Base-by-base conservation (phyloP, 2,113 vertebrate species). In the Falco punctatus region DNA sequence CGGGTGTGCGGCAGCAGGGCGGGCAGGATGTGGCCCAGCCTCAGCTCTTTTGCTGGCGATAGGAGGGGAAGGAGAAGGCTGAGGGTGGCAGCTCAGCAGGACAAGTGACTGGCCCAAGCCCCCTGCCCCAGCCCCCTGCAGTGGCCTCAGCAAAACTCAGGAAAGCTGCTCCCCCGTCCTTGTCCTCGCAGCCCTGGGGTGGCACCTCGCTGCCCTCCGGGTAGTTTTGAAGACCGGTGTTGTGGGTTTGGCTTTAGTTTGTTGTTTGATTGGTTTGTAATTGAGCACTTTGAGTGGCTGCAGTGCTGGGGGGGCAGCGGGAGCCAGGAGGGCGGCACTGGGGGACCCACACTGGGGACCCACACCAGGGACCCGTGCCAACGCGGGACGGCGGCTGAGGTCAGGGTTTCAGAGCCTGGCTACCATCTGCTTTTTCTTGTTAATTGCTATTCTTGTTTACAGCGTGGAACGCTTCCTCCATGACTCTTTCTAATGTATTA, bases 371-470 rank as follows among this genome's bases (percentile, higher is more conserved):
- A n/a, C 54, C 7, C 10, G 51, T 69, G 52, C 35, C 38, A 27
- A 35, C 10, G 0, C 6, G 42, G 73, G 74, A 11, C 0, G 1
- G 55, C 2, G 15, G 40, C 2, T 26, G 51, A 65, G 66, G 81
- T 64, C 35, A 13, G 54, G 35, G 61, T 94, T 88, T 40, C 81
- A 82, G 30, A 86, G 51, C 89, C 79, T 17, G 14, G 81, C 91
- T 78, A 32, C 74, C 59, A 22, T 91, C 65, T 69, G 88, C 85
- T 97, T 97, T 93, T 93, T 69, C 32, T 88, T 84, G 94, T 87
- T 66, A 66, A 75, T 91, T 86, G 86, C 93, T 91, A 18, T 49
- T 95, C 42, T 95, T 95, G 96, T 97, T 97, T 96, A 97, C 95
- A 97, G 92, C 52, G 35, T 92, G 87, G 91, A 96, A 65, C 61